Percentiles rank a stretch among this genome's conserved stretches.
phyloP scores from a whole-genome alignment of 2,888 invertebrate genomes.

The Diarsia mendica region DNA sequence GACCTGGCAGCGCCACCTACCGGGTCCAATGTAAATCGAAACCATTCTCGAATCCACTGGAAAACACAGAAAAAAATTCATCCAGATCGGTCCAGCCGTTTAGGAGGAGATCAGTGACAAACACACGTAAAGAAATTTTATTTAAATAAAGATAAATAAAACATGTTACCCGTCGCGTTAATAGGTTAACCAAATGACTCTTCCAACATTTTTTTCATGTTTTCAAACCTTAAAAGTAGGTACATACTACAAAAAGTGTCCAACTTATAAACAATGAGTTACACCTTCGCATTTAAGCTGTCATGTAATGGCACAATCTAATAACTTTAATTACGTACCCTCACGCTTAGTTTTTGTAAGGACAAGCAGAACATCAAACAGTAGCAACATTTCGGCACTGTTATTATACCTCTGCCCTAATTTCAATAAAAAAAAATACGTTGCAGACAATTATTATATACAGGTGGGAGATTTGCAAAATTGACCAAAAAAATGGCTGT shows the following conservation, averaged over 20 bases:
- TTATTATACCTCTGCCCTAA: conserved; percentile 36
- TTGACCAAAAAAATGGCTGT: conserved; percentile 46
- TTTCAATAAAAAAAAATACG: conserved; percentile 55
- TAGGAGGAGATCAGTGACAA: no score
- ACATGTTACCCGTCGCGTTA: no score
- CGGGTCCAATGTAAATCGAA: no score
- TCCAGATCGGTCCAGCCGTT: no score
- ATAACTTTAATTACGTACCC: conserved; percentile 13
- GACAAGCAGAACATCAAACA: conserved; percentile 16
- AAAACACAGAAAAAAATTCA: no score
- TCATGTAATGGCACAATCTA: neutral
- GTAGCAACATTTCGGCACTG: conserved; percentile 30
- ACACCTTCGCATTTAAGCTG: neutral
- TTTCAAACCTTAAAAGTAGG: neutral
- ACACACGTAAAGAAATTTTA: no score
- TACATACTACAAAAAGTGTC: conserved; percentile 7
- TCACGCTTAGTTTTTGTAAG: conserved; percentile 27
- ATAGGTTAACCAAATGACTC: neutral
- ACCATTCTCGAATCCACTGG: no score
- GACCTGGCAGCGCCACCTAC: no score
- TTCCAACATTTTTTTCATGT: neutral
- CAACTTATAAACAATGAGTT: neutral
- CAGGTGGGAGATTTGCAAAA: conserved; percentile 63
- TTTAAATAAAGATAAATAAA: no score
- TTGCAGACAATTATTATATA: conserved; percentile 35